Base-by-base conservation (phyloP, 2,113 vertebrate species). In the Marcusenius ussheri region DNA sequence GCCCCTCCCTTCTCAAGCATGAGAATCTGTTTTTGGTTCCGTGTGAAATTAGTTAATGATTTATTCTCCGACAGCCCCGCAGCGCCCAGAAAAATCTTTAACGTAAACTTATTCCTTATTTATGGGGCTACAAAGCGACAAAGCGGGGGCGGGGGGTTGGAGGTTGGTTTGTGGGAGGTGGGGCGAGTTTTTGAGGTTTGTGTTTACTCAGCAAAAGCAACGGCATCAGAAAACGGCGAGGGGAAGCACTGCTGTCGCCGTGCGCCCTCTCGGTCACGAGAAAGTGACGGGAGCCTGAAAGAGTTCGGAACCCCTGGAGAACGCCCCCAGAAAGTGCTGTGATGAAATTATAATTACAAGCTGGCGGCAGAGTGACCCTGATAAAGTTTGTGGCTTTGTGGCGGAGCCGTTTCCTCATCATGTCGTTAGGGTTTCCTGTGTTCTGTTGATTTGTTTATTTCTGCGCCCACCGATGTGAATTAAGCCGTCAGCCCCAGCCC, bases 31-130 rank as follows among this genome's bases (percentile, higher is more conserved):
- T 58, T 62, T 2, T 49, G 31, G 90, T 92, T 70, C 77, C 19
- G 88, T 92, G 87, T 89, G 92, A 93, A 93, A 91, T 49, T 45
- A 91, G 90, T 93, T 92, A 93, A 93, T 93, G 92, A 95, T 94
- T 93, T 93, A 93, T 94, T 91, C 91, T 86, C 70, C 70, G 80
- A 89, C 77, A 51, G 85, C 49, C 77, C 88, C 19, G 85, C 46
- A 31, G 90, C 80, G 90, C 74, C 77, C 74, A 70, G 70, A 92
- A 91, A 93, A 93, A 91, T 93, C 90, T 92, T 93, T 91, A 92
- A 92, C 46, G 6, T 88, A n/a, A 74, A 86, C 83, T 89, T 91
- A 91, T 91, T 92, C 88, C 91, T 91, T 91, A 93, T 93, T 93
- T 91, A 91, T 90, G 88, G 80, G 13, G 58, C 88, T 13, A 35